Conservation (phyloP, 2,113 vertebrate genomes). For the Anhinga rufa region DNA sequence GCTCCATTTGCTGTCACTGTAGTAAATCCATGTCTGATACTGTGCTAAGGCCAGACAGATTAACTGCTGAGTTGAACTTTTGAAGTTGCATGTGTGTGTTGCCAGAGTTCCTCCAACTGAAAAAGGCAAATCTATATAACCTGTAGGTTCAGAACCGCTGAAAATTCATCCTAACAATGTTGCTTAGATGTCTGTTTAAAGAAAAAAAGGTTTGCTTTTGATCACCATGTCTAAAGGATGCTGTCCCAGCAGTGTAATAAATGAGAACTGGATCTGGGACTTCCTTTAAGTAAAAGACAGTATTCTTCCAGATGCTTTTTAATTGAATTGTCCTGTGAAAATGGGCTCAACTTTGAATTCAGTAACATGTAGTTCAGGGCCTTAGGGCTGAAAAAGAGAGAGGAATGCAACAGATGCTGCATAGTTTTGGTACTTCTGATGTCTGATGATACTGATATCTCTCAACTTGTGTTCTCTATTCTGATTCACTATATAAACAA, state of each 20-base stretch:
- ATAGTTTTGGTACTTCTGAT: background rate
- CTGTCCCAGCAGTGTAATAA: conserved; percentile 31
- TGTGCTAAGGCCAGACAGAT: background rate
- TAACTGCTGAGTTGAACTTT: background rate
- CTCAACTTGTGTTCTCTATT: background rate
- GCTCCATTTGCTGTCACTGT: background rate
- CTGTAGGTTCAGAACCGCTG: background rate
- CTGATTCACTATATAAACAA: background rate
- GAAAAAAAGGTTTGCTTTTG: background rate
- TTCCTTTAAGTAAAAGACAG: conserved; percentile 7
- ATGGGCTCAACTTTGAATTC: background rate
- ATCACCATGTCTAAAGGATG: background rate
- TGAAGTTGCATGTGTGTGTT: background rate
- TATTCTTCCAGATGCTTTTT: conserved; percentile 48
- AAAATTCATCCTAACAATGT: conserved; percentile 14
- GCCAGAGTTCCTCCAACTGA: background rate
- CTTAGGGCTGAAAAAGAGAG: conserved; percentile 2
- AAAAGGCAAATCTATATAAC: background rate
- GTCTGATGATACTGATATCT: background rate
- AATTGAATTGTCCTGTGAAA: conserved; percentile 52
- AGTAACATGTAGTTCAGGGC: background rate
- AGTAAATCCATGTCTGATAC: conserved; percentile 13
- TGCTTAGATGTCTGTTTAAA: background rate
- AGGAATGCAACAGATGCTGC: background rate
- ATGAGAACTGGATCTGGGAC: conserved; percentile 33